Percentiles rank a stretch among this genome's conserved stretches.
Evolutionary conservation across 2,888 invertebrate species (phyloP).

Genomic region (Drosophila tripunctata): DNA sequence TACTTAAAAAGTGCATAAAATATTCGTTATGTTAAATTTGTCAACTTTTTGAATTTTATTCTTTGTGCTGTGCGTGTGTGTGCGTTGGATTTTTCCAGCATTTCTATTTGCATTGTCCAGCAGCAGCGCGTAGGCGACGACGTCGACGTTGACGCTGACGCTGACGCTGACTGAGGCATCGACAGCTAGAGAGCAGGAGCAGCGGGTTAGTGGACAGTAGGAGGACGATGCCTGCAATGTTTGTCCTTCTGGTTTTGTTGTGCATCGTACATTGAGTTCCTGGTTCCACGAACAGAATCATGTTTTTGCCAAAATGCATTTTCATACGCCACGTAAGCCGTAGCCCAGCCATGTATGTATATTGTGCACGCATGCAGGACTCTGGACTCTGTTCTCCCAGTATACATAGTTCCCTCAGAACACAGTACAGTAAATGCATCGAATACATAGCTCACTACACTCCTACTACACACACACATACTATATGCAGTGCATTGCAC

Average conservation of each 20-base stretch:
- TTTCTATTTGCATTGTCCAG: slow-evolving; percentile 71
- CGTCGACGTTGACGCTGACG: slow-evolving; percentile 5
- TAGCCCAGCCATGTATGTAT: slow-evolving; percentile 38
- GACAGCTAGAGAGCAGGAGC: neutral
- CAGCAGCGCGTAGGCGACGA: slow-evolving; percentile 39
- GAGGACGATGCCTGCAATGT: slow-evolving; percentile 51
- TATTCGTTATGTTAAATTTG: slow-evolving; percentile 12
- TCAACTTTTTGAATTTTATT: slow-evolving; percentile 18
- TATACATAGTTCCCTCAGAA: neutral
- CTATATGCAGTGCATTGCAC: slow-evolving; percentile 65
- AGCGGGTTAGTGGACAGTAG: neutral
- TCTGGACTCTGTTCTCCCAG: neutral
- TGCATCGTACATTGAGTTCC: slow-evolving; percentile 40
- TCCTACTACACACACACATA: neutral
- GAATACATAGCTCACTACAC: slow-evolving; percentile 25
- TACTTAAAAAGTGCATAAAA: slow-evolving; percentile 3
- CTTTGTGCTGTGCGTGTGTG: slow-evolving; percentile 32
- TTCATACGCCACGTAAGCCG: slow-evolving; percentile 71
- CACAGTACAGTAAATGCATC: slow-evolving; percentile 24
- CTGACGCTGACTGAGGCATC: neutral
- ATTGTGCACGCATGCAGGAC: slow-evolving; percentile 59
- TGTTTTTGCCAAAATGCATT: slow-evolving; percentile 78
- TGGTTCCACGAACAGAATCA: slow-evolving; percentile 48
- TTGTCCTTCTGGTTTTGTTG: slow-evolving; percentile 71
- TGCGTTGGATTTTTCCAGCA: slow-evolving; percentile 58